Base-by-base conservation (phyloP, 2,888 invertebrate genomes). In the Yponomeuta plumbellus region DNA sequence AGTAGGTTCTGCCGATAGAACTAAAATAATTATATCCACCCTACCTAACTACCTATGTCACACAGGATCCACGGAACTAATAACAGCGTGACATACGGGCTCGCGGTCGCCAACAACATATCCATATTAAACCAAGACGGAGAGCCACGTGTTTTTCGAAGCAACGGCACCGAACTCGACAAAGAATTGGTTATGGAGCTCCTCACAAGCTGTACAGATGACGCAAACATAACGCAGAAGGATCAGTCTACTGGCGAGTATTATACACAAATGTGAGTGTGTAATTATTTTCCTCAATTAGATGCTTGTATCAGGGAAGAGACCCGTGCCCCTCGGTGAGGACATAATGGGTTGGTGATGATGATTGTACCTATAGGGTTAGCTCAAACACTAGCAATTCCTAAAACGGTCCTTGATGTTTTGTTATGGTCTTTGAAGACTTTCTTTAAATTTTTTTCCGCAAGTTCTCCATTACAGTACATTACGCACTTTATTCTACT, bases 11-110 rank as follows among this genome's bases (percentile, higher is more conserved):
- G n/a, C n/a, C n/a, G n/a, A n/a, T n/a, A n/a, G n/a, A n/a, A n/a
- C 34, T 34, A 8, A 8, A 34, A 8, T 8, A 34, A 34, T 8
- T 34, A 34, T 34, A 8, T 10, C 34, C 1, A 34, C 34, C 34
- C 34, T 3, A 34, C 34, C 34, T 6, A 5, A 8, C 8, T 34
- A 34, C 34, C 8, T 34, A 34, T 34, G 34, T 8, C 34, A 59
- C 34, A 4, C 65, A 69, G 69, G 69, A 69, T 69, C 20, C 69
- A 69, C 66, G 69, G 69, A 5, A 64, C 64, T 20, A 63, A 63
- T 17, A 65, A 62, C 58, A 67, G 66, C 52, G 23, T 39, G 22
- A 61, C 64, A 17, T 67, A 52, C 22, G 67, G 64, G 39, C 65
- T 69, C 20, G 69, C 69, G 17, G 44, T 61, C 10, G 64, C 62